Conservation (phyloP, 2,797 vertebrate genomes). For the Picus viridis region DNA sequence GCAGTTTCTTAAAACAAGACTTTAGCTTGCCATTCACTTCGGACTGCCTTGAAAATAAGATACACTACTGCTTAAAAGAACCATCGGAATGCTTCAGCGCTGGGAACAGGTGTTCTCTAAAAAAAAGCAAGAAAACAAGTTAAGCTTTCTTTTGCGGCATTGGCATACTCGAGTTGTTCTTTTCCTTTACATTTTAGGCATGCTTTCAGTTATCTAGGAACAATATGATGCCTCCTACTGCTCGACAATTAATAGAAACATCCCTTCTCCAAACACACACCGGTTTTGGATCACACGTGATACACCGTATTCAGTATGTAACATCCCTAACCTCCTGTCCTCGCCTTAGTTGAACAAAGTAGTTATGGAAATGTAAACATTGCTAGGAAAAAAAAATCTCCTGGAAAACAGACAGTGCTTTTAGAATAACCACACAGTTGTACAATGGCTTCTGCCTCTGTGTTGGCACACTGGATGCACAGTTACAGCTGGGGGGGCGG, state of each 20-base stretch:
- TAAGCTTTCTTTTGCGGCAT: conserved; percentile 80
- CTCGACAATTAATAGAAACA: conserved; percentile 39
- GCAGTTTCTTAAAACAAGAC: conserved; percentile 90
- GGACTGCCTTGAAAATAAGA: conserved; percentile 84
- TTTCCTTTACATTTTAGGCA: conserved; percentile 72
- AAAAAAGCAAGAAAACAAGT: conserved; percentile 84
- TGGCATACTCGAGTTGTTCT: conserved; percentile 61
- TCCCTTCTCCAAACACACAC: conserved; percentile 9
- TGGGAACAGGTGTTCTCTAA: conserved; percentile 97
- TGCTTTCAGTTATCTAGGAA: conserved; percentile 60
- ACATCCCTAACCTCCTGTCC: not conserved
- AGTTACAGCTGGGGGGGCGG: fast-evolving
- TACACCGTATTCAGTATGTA: not conserved
- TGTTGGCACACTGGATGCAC: fast-evolving
- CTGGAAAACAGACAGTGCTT: not conserved
- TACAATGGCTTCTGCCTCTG: not conserved
- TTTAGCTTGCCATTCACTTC: conserved; percentile 88
- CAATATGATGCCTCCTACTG: conserved; percentile 1
- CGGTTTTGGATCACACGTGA: not conserved
- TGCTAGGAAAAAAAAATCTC: not conserved
- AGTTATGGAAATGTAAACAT: not conserved
- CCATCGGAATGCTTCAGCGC: conserved; percentile 97
- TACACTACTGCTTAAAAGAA: conserved; percentile 92
- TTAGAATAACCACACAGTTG: not conserved
- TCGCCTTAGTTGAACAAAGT: conserved; percentile 11